Evolutionary conservation across 2,888 invertebrate species (phyloP), one percentile per base, ranked within the genome.

Genomic region (Drosophila meridiana): DNA sequence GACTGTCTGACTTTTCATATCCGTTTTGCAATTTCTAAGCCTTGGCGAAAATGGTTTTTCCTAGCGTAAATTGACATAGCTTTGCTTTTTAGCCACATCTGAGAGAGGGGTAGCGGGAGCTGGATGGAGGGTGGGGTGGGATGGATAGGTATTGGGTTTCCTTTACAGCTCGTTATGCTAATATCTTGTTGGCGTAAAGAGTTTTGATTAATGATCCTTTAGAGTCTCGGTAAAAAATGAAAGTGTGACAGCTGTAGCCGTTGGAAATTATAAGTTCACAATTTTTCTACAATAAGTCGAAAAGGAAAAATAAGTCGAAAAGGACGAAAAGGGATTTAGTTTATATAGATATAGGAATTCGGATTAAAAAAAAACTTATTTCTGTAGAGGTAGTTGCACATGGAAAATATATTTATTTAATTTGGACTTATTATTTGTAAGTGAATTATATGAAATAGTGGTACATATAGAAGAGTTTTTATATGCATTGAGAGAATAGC

Each of bases 131-230:
- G 3, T n/a, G 4, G 20, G 52, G 20, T 1, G 36, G 34, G 34
- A n/a, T 0, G 26, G 53, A 7, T 13, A 1, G 38, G 40, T 34
- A 11, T 34, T 11, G 28, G n/a, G 55, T 59, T 45, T 58, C 61
- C 43, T 65, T 73, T 55, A 55, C 42, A 73, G 65, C 73, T 76
- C 78, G 79, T 83, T 87, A 90, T 90, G 91, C 82, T 90, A 89
- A 91, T 91, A 80, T 80, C 69, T 78, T 71, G 67, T 77, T 73
- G 63, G 53, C 57, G 60, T 68, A 86, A 86, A 84, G 84, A 81
- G 87, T 91, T 90, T 89, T 91, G 91, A 90, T 91, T 90, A 90
- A 90, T 90, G 90, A 87, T 89, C 65, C 43, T 56, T 28, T 8
- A 57, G 43, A 48, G 53, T 60, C 42, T 50, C 30, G 28, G 30